Base-by-base conservation (phyloP, 23 tunicate species). In the Styela plicata region DNA sequence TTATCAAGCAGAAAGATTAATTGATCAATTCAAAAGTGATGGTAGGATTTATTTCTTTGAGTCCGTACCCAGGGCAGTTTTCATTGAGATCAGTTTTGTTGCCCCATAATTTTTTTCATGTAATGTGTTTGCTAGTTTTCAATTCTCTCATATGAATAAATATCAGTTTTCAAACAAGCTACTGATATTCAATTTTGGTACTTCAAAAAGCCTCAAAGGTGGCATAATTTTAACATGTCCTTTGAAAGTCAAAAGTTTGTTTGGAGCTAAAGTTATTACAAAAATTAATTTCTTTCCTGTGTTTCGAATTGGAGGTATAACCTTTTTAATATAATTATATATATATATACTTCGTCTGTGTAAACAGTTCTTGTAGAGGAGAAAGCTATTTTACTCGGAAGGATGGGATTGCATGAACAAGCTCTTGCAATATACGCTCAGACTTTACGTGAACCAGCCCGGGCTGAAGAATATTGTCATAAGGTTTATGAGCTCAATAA, bases 301-400 rank as follows among this genome's bases (percentile, higher is more conserved):
- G n/a, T n/a, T n/a, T n/a, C n/a, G n/a, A n/a, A n/a, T n/a, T n/a
- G n/a, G n/a, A n/a, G n/a, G n/a, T n/a, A n/a, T n/a, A n/a, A n/a
- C n/a, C n/a, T n/a, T n/a, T n/a, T n/a, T n/a, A n/a, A n/a, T n/a
- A n/a, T n/a, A n/a, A n/a, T n/a, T n/a, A n/a, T n/a, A n/a, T n/a
- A n/a, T n/a, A n/a, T n/a, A n/a, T n/a, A n/a, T n/a, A n/a, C n/a
- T n/a, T n/a, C n/a, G n/a, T n/a, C n/a, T 31, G 17, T 79, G 22
- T 63, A 37, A 1, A 21, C 86, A 93, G 98, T 31, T 29, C 82
- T 93, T 33, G 34, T 75, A 0, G 93, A 88, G 67, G 98, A 93
- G 74, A 80, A 89, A 63, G 98, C 98, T 13, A 37, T 93, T 17
- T 69, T 93, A 28, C 89, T 93, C n/a, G 98, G 98, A 17, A 75